A percentile compares a stretch with the other conserved stretches of the same genome.
phyloP scores from a whole-genome alignment of 2,113 vertebrate species.

The Seriola dumerili region DNA sequence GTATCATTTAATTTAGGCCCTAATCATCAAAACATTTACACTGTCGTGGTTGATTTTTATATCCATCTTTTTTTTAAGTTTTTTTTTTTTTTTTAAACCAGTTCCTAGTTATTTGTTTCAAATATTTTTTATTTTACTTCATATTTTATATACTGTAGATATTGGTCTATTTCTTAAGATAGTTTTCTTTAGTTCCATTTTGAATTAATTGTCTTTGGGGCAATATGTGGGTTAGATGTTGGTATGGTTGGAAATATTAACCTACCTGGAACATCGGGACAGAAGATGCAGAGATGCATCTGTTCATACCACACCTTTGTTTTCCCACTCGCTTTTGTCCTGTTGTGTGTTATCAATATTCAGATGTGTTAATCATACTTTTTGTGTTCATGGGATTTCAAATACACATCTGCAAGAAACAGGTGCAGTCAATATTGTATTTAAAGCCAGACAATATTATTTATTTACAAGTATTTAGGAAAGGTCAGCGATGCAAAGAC shows the following conservation, averaged over 20 bases:
- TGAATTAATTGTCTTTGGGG: too few relatives aligned
- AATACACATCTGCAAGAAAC: not conserved
- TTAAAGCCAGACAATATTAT: too few relatives aligned
- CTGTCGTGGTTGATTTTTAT: too few relatives aligned
- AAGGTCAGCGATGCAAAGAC: not conserved
- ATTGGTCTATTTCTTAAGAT: not conserved
- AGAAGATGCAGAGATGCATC: conserved; percentile 26
- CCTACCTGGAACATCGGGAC: not conserved
- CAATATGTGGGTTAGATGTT: too few relatives aligned
- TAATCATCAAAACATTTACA: not conserved
- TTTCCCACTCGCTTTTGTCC: conserved; percentile 26
- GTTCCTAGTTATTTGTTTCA: not conserved
- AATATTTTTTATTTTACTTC: too few relatives aligned
- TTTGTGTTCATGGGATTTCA: conserved; percentile 2
- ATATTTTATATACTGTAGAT: too few relatives aligned
- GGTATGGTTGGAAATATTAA: too few relatives aligned
- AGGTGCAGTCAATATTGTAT: too few relatives aligned
- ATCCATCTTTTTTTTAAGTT: too few relatives aligned
- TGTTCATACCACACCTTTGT: conserved; percentile 6
- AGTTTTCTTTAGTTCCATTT: too few relatives aligned
- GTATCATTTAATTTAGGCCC: not conserved
- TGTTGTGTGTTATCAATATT: conserved; percentile 24
- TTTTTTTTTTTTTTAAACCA: not conserved
- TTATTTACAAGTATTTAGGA: not conserved
- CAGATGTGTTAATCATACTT: conserved; percentile 17